Evolutionary conservation across 2,797 vertebrate genomes (phyloP).

Genomic region (Odontamblyopus lacepedii): DNA sequence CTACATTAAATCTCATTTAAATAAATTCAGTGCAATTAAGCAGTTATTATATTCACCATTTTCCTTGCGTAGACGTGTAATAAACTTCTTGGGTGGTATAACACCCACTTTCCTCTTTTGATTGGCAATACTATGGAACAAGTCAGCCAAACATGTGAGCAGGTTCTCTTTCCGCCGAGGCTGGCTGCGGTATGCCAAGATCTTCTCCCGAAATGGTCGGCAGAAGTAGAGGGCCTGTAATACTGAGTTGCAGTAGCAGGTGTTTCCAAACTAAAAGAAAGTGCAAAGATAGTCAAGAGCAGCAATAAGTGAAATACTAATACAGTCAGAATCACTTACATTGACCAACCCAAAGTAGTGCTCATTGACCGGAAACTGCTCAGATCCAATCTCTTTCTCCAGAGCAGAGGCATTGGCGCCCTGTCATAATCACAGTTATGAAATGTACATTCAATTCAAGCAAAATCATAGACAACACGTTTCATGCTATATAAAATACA

Average conservation of each 20-base stretch:
- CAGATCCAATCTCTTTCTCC: slow-evolving; percentile 90
- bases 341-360: slow-evolving; percentile 88
- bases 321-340: slow-evolving; percentile 66
- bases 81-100: slow-evolving; percentile 98
- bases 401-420: slow-evolving; percentile 90
- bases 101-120: slow-evolving; percentile 98
- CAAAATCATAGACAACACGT: background rate
- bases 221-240: slow-evolving; percentile 97
- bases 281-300: background rate
- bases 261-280: slow-evolving; percentile 90
- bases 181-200: slow-evolving; percentile 94
- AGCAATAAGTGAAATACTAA: background rate
- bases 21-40: background rate
- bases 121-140: slow-evolving; percentile 97
- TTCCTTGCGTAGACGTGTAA: slow-evolving; percentile 94
- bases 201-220: slow-evolving; percentile 95
- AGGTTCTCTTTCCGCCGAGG: slow-evolving; percentile 97
- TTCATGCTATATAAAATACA: background rate
- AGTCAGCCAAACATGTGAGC: slow-evolving; percentile 93
- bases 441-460: background rate
- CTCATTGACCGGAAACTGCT: slow-evolving; percentile 88
- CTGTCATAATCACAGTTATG: slow-evolving; percentile 52
- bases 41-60: slow-evolving; percentile 79
- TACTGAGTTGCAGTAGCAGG: slow-evolving; percentile 99
- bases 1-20: too few species aligned